phyloP scores from a whole-genome alignment of 2,888 invertebrate species.

The Cerastis leucographa region DNA sequence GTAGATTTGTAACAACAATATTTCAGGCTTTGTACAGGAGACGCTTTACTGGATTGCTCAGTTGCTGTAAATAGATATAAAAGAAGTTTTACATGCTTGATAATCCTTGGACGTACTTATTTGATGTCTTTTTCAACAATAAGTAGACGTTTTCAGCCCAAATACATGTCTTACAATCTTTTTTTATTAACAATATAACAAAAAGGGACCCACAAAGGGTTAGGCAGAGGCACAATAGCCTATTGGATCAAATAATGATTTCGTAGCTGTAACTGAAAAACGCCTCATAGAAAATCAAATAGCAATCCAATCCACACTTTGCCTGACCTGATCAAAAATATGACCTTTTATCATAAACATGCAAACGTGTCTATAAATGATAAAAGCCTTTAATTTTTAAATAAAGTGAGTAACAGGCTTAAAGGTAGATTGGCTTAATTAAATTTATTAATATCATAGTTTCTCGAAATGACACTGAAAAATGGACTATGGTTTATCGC shows the following conservation, averaged over 20 bases:
- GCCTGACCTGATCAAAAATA: neutral
- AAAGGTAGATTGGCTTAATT: neutral
- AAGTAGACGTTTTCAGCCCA: neutral
- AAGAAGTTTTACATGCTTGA: neutral
- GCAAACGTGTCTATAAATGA: neutral
- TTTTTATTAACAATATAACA: too few species aligned
- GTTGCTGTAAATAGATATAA: conserved; percentile 2
- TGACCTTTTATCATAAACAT: neutral
- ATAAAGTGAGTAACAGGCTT: neutral
- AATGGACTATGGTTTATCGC: neutral
- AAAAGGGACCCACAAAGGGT: neutral
- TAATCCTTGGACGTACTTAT: neutral
- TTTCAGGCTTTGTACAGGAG: conserved; percentile 26
- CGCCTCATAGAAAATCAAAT: neutral
- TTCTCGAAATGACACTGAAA: conserved; percentile 7
- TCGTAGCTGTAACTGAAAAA: neutral
- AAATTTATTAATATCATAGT: neutral
- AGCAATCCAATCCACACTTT: neutral
- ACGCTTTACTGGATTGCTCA: conserved; percentile 3
- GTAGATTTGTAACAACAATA: conserved; percentile 25
- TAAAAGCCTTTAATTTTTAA: neutral
- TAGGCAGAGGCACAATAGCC: neutral
- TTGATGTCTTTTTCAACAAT: conserved; percentile 1
- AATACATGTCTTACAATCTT: neutral
- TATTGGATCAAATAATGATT: neutral